phyloP scores from a whole-genome alignment of 2,113 vertebrate genomes.

The Bambusicola thoracicus region DNA sequence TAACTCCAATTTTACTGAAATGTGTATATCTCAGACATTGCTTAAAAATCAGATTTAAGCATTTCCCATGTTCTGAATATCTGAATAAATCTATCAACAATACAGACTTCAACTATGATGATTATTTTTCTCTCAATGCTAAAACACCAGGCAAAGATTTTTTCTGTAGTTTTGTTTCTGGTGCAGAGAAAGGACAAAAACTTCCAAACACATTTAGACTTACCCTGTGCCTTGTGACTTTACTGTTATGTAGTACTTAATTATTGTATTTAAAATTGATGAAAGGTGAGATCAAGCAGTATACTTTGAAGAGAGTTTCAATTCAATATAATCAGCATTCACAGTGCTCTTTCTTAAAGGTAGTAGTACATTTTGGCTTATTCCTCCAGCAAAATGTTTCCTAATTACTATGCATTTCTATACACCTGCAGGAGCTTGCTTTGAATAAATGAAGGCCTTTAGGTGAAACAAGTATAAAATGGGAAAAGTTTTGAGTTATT shows the following conservation, averaged over 20 bases:
- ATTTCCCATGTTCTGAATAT: background rate
- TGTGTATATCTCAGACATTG: background rate
- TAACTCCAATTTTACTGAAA: background rate
- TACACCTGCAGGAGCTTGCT: background rate
- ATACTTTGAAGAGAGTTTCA: background rate
- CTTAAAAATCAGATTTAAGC: background rate
- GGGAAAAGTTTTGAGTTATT: background rate
- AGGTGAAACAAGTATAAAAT: background rate
- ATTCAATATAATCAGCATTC: background rate
- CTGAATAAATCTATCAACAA: background rate
- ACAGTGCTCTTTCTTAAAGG: background rate
- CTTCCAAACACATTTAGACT: background rate
- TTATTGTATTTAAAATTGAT: background rate
- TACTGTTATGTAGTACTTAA: background rate
- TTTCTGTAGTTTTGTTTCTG: background rate
- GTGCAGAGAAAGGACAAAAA: background rate
- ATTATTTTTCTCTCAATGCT: background rate
- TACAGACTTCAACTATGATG: background rate
- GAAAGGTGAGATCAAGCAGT: background rate
- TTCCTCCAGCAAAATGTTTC: background rate
- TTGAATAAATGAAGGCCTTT: background rate
- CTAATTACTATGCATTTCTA: background rate
- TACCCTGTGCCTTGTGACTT: background rate
- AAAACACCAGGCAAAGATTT: background rate
- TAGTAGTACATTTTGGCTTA: background rate